Evolutionary conservation across 2,888 invertebrate species (phyloP).

Genomic region (Drosophila siamana): DNA sequence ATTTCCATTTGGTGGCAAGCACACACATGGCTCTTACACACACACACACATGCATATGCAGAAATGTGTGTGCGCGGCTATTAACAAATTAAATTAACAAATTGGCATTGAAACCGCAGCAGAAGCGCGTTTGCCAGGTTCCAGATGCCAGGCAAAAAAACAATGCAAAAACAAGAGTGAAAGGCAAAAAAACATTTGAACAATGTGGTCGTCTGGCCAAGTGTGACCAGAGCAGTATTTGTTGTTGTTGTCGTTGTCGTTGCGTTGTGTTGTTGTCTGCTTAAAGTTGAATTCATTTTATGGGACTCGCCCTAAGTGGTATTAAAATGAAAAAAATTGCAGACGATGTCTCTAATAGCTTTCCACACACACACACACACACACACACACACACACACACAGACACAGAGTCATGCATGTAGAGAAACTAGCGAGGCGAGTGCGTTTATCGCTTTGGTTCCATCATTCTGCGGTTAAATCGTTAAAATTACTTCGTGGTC

Average conservation of each 20-base stretch:
- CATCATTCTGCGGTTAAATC: conserved; percentile 81
- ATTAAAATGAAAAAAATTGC: conserved; percentile 62
- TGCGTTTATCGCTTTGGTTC: conserved; percentile 75
- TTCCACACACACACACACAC: conserved; percentile 55
- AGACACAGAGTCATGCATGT: not conserved
- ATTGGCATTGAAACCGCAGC: conserved; percentile 6
- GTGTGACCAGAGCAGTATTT: conserved; percentile 28
- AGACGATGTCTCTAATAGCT: conserved; percentile 64
- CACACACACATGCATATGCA: not conserved
- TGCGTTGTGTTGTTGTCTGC: conserved; percentile 30
- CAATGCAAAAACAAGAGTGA: not conserved
- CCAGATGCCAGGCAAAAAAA: conserved; percentile 2
- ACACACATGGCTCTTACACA: not conserved
- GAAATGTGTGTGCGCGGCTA: not conserved
- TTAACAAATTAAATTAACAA: conserved; percentile 22
- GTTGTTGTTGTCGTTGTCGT: no score
- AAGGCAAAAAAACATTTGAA: not conserved
- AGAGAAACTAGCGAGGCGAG: conserved; percentile 23
- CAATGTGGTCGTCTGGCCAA: conserved; percentile 32
- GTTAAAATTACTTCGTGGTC: conserved; percentile 75
- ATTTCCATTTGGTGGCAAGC: not conserved
- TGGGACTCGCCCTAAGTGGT: conserved; percentile 59
- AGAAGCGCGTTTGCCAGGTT: conserved; percentile 1
- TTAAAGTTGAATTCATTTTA: conserved; percentile 63
- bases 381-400: conserved; percentile 36